Evolutionary conservation across 1,140 invertebrate genomes (phyloP).

Genomic region (Tetragonula clypearis): DNA sequence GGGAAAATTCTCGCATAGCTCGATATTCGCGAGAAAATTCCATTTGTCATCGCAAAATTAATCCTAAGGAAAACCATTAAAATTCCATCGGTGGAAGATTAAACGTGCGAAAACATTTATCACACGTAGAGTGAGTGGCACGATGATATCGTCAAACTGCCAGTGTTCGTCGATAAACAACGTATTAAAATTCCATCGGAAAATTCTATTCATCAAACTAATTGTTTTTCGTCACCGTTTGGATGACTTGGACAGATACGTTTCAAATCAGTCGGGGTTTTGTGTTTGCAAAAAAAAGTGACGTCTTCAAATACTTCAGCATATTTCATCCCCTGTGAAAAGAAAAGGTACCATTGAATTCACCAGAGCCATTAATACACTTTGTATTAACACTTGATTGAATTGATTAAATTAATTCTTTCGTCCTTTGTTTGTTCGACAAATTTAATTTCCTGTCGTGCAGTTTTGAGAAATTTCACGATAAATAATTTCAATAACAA

Average conservation of each 20-base stretch:
- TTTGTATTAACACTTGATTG: no score
- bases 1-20: neutral
- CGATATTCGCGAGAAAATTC: neutral
- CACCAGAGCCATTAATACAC: no score
- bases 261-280: neutral
- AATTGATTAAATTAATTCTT: no score
- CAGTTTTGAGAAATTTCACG: no score
- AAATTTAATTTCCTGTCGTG: no score
- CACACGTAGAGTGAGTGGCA: constrained; percentile 11
- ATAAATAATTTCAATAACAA: no score
- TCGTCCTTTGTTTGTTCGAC: no score
- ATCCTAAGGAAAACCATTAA: constrained; percentile 33
- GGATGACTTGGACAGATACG: neutral
- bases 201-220: constrained; percentile 10
- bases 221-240: neutral
- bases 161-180: constrained; percentile 29
- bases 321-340: no score
- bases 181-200: constrained; percentile 23
- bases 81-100: constrained; percentile 22
- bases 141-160: constrained; percentile 20
- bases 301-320: no score
- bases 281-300: no score
- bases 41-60: constrained; percentile 32
- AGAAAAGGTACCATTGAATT: no score
- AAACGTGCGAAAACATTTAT: constrained; percentile 36